Evolutionary conservation across 2,113 vertebrate genomes (phyloP).

Genomic region (Sylvia atricapilla): DNA sequence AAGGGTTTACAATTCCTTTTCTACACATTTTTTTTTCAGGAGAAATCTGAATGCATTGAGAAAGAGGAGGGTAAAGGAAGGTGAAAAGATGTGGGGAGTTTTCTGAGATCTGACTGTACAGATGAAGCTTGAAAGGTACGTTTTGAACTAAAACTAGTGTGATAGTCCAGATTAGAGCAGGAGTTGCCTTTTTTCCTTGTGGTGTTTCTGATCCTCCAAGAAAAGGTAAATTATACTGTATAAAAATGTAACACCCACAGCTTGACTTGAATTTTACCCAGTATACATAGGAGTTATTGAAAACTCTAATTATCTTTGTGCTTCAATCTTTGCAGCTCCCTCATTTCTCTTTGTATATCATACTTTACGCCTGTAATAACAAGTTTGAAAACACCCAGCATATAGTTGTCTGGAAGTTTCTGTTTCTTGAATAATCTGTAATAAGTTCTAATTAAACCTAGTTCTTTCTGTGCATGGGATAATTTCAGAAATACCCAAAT

Average conservation of each 20-base stretch:
- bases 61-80: not conserved
- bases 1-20: not conserved
- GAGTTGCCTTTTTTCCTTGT: not conserved
- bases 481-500: not conserved
- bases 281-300: not conserved
- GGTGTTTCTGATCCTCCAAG: not conserved
- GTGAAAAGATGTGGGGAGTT: not conserved
- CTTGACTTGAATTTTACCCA: not conserved
- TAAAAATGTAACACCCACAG: not conserved
- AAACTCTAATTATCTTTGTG: not conserved
- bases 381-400: not conserved
- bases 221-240: not conserved
- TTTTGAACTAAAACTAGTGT: not conserved
- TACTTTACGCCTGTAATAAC: not conserved
- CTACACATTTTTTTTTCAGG: not conserved
- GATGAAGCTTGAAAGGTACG: not conserved
- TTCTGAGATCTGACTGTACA: not conserved
- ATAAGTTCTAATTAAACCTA: not conserved
- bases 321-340: not conserved
- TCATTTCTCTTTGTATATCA: not conserved
- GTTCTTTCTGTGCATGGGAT: not conserved
- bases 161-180: not conserved
- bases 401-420: not conserved
- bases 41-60: not conserved
- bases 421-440: not conserved